These are phyloP conservation scores for Sylvia borin DNA, from an alignment of 2,797 vertebrate genomes.

Conservation along the genomic window DNA sequence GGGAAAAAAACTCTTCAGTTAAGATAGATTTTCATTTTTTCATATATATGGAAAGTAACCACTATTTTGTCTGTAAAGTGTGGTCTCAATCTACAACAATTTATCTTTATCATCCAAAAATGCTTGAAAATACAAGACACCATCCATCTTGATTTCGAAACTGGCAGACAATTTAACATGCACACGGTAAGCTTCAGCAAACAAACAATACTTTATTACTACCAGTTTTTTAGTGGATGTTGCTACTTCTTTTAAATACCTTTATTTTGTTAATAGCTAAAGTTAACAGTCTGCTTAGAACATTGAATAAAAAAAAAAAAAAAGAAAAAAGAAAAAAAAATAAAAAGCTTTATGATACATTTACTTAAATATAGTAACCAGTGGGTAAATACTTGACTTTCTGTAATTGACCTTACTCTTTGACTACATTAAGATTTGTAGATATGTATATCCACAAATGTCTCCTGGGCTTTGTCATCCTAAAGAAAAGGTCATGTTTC, in stretches of 20 bases:
- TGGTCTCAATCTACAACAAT: not conserved
- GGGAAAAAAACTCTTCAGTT: not conserved
- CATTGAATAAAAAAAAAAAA: not conserved
- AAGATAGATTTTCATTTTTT: not conserved
- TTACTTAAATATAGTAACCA: not conserved
- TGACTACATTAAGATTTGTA: not conserved
- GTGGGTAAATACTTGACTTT: not conserved
- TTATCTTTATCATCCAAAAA: slow-evolving; percentile 32
- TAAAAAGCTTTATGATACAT: not conserved
- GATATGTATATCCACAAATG: not conserved
- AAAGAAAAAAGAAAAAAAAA: no score
- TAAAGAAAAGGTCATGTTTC: not conserved
- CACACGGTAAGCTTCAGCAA: not conserved
- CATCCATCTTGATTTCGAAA: slow-evolving; percentile 25
- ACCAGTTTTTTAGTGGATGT: not conserved
- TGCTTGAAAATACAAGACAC: not conserved
- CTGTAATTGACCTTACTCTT: not conserved
- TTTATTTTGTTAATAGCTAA: not conserved
- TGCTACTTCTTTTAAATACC: not conserved
- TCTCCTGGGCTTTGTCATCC: not conserved
- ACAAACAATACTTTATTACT: not conserved
- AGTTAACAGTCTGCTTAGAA: not conserved
- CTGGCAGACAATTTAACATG: slow-evolving; percentile 2
- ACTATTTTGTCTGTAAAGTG: not conserved
- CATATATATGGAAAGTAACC: not conserved